Base-by-base conservation (phyloP, 2,113 vertebrate species). In the Vimba vimba region DNA sequence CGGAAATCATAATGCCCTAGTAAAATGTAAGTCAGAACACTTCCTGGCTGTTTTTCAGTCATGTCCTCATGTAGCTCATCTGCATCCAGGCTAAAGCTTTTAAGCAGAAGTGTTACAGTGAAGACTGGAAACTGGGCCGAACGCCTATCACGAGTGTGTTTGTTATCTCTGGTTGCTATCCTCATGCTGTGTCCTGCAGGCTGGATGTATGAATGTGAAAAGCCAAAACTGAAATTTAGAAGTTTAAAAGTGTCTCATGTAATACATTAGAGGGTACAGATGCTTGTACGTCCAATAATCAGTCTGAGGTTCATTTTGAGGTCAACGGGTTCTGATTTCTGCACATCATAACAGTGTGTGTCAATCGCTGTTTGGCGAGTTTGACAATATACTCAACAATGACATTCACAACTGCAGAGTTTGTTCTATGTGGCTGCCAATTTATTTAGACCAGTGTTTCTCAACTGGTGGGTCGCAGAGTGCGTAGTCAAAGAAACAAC, bases 71-170 rank as follows among this genome's bases (percentile, higher is more conserved):
- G 19, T 60, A 43, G 57, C 57, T 79, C 57, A 79, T 79, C 78
- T 62, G 39, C 25, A 25, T 62, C 36, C 39, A 11, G 36, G 59
- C 39, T 47, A 79, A n/a, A 79, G 76, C 50, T 33, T 78, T 9
- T 3, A 6, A 78, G 77, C 55, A 60, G 39, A 47, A 64, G 59
- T 25, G 78, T 30, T 23, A 52, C 25, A 82, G 45, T 4, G 62
- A 50, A 33, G 62, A 52, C 79, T 82, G 79, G 79, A 82, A 82
- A 82, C 79, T 82, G 79, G 79, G 79, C 27, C 62, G 62, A 68
- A 82, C 45, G 79, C 79, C 79, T 82, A 82, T 82, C 79, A 8
- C 17, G 3, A 66, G 79, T 45, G 5, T 33, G 60, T 47, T 45
- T 66, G 45, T 52, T 82, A 82, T 82, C 79, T 52, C 9, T 12